These are phyloP conservation scores for Timandra comae DNA, from an alignment of 2,888 invertebrate species.

Conservation along the genomic window DNA sequence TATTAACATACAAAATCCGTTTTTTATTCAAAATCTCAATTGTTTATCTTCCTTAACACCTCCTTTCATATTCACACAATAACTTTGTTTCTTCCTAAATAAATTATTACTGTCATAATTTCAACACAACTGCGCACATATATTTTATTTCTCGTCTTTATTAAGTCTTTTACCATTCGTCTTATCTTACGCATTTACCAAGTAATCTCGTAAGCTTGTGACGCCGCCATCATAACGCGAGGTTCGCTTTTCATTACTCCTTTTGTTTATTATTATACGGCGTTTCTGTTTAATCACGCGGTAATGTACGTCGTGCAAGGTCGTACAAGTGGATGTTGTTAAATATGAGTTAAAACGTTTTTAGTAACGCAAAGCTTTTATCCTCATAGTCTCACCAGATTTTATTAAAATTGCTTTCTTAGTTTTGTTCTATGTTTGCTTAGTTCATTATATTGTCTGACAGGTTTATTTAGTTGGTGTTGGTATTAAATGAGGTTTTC, in stretches of 20 bases:
- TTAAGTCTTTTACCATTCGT: constrained; percentile 52
- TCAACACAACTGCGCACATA: constrained; percentile 37
- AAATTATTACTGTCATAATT: constrained; percentile 48
- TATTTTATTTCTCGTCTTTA: constrained; percentile 59
- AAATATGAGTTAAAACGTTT: too few relatives aligned
- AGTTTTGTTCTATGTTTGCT: too few relatives aligned
- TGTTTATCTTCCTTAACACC: constrained; percentile 1
- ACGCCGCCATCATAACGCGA: constrained; percentile 11
- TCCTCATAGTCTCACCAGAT: too few relatives aligned
- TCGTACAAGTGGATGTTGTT: too few relatives aligned
- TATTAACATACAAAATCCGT: too few relatives aligned
- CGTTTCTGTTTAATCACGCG: background rate
- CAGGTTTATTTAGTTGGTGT: too few relatives aligned
- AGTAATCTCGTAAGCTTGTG: constrained; percentile 26
- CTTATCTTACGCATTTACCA: constrained; percentile 30
- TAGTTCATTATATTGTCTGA: too few relatives aligned
- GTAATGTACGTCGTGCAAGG: too few relatives aligned
- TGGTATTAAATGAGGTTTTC: too few relatives aligned
- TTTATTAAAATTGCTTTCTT: too few relatives aligned
- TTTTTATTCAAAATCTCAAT: background rate
- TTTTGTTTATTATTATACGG: constrained; percentile 17
- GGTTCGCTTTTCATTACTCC: constrained; percentile 6
- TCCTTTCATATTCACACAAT: constrained; percentile 28
- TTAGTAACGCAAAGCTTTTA: too few relatives aligned
- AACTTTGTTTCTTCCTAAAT: constrained; percentile 34